Evolutionary conservation across 2,888 invertebrate species (phyloP).

Genomic region (Archaeoteleia sp.): DNA sequence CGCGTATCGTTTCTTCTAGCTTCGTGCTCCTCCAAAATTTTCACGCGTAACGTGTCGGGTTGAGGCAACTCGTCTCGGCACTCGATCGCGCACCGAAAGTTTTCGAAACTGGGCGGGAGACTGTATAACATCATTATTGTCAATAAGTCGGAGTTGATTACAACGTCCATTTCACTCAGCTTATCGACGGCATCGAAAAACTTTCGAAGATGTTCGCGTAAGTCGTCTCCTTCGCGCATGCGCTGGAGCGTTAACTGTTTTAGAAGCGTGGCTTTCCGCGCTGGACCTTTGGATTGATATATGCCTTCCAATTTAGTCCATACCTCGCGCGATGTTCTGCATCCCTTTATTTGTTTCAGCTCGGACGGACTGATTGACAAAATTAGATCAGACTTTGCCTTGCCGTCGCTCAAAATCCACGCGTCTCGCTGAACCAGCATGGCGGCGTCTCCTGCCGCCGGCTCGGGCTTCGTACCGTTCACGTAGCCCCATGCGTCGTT

Average conservation of each 20-base stretch:
- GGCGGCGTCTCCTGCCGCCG: too few species aligned
- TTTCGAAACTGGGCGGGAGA: conserved; percentile 27
- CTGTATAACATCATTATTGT: conserved; percentile 32
- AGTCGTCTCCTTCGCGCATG: conserved; percentile 9
- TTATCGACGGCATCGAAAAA: conserved; percentile 37
- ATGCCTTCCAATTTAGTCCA: conserved; percentile 29
- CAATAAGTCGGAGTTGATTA: conserved; percentile 16
- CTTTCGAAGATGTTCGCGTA: conserved; percentile 20
- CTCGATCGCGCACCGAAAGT: conserved; percentile 46
- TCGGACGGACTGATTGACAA: conserved; percentile 16
- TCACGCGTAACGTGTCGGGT: conserved; percentile 47
- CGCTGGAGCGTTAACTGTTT: conserved; percentile 26
- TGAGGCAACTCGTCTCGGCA: conserved; percentile 50
- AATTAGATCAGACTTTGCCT: conserved; percentile 20
- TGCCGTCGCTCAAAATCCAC: too few species aligned
- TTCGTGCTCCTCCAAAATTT: conserved; percentile 48
- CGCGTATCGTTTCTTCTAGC: conserved; percentile 34
- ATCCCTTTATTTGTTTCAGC: conserved; percentile 25
- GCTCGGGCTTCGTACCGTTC: conserved; percentile 9
- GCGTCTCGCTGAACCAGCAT: too few species aligned
- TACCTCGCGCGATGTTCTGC: conserved; percentile 33
- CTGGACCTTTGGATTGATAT: conserved; percentile 34
- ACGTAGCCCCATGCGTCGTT: conserved; percentile 35
- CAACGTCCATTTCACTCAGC: conserved; percentile 20
- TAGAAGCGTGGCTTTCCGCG: conserved; percentile 23